phyloP scores from a whole-genome alignment of 2,797 vertebrate genomes.

The Echiichthys vipera region DNA sequence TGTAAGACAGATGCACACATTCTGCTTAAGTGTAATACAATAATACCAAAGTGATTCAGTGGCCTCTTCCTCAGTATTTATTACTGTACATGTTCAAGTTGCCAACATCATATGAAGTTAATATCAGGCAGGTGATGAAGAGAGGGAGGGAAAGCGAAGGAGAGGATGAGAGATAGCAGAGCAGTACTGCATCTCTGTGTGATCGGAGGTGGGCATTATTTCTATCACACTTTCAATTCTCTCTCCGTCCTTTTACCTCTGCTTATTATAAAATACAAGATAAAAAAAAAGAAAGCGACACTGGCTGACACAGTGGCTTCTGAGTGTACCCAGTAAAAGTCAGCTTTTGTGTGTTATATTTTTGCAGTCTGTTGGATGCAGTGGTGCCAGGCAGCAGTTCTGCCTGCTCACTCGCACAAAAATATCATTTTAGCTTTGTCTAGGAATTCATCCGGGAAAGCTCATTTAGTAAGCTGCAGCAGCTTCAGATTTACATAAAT shows the following conservation, averaged over 20 bases:
- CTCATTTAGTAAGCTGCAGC: conserved; percentile 1
- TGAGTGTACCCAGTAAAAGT: not conserved
- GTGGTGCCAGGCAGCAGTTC: not conserved
- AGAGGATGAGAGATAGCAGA: conserved; percentile 32
- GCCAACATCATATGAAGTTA: not conserved
- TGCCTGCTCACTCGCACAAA: not conserved
- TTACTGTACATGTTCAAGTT: not conserved
- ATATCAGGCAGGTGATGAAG: conserved; percentile 28
- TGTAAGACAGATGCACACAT: not conserved
- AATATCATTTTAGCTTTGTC: not conserved
- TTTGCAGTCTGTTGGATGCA: not conserved
- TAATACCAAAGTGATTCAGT: not conserved
- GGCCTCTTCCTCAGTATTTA: not conserved
- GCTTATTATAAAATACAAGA: not conserved
- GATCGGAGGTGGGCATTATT: conserved; percentile 69
- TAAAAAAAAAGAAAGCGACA: not conserved
- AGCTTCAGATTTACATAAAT: not conserved
- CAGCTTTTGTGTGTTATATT: not conserved
- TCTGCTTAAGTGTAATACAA: not conserved
- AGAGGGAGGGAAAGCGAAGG: conserved; percentile 5
- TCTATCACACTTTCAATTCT: conserved; percentile 62
- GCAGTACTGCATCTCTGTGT: conserved; percentile 41
- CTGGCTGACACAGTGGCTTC: not conserved
- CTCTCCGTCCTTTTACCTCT: conserved; percentile 20
- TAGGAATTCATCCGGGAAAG: not conserved